phyloP scores from a whole-genome alignment of 2,888 invertebrate genomes.

The Cephus pulcher region DNA sequence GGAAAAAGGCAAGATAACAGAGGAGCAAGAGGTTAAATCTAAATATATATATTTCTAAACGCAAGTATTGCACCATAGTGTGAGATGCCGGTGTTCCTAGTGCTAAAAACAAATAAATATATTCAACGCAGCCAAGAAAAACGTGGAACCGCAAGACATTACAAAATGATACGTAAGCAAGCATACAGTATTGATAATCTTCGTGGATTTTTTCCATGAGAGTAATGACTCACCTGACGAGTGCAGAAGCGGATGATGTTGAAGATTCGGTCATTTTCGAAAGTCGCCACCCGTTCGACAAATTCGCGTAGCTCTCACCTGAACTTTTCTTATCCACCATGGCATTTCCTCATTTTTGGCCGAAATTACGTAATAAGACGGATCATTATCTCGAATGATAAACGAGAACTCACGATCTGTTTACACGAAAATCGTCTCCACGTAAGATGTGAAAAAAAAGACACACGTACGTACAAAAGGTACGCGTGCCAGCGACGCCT shows the following conservation, averaged over 20 bases:
- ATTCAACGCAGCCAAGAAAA: not conserved
- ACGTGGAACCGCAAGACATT: not conserved
- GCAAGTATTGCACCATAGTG: not conserved
- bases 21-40: not conserved
- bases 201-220: not conserved
- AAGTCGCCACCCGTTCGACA: constrained; percentile 51
- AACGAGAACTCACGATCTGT: constrained; percentile 25
- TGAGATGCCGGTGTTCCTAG: not conserved
- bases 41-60: not conserved
- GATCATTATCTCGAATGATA: constrained; percentile 41
- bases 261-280: constrained; percentile 60
- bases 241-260: constrained; percentile 50
- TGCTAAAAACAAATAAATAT: not conserved
- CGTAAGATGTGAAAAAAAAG: constrained; percentile 4
- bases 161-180: not conserved
- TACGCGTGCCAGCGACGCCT: not conserved
- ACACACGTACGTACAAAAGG: constrained; percentile 12
- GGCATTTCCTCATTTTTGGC: constrained; percentile 46
- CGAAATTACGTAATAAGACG: constrained; percentile 46
- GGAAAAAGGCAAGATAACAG: not conserved
- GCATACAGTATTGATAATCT: not conserved
- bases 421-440: constrained; percentile 23
- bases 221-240: constrained; percentile 52
- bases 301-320: constrained; percentile 46
- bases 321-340: constrained; percentile 53